Percentiles rank a stretch among this genome's conserved stretches.
phyloP scores from a whole-genome alignment of 2,888 invertebrate species.

The Rhagium mordax region DNA sequence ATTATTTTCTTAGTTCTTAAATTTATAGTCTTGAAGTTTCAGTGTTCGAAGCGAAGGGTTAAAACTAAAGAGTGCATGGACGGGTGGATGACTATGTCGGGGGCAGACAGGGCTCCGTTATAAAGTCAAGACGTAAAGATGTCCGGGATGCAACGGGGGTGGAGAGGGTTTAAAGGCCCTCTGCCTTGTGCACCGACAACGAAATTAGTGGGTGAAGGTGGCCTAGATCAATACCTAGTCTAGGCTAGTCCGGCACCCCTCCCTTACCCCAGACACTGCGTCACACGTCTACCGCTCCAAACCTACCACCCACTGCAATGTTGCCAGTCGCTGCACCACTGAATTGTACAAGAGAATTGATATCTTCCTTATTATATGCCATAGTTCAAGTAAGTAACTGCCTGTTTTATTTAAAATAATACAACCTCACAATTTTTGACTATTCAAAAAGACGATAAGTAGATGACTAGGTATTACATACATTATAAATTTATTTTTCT shows the following conservation, averaged over 20 bases:
- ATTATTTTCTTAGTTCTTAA: too few relatives aligned
- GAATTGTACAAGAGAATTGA: constrained; percentile 55
- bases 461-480: too few relatives aligned
- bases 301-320: constrained; percentile 45
- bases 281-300: constrained; percentile 50
- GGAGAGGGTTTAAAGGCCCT: constrained; percentile 43
- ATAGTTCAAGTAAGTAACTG: background rate
- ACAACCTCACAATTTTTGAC: background rate
- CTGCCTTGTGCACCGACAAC: constrained; percentile 59
- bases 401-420: background rate
- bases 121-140: constrained; percentile 56
- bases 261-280: constrained; percentile 57
- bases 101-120: constrained; percentile 40
- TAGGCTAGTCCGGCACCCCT: constrained; percentile 63
- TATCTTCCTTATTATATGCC: constrained; percentile 26
- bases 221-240: constrained; percentile 70
- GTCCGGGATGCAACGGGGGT: constrained; percentile 58
- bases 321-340: constrained; percentile 47
- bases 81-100: constrained; percentile 23
- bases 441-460: background rate
- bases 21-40: too few relatives aligned
- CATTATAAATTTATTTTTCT: too few relatives aligned
- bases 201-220: constrained; percentile 70
- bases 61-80: constrained; percentile 28
- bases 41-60: constrained; percentile 6